Conservation (phyloP, 2,888 invertebrate genomes). For the Patella ulyssiponensis region DNA sequence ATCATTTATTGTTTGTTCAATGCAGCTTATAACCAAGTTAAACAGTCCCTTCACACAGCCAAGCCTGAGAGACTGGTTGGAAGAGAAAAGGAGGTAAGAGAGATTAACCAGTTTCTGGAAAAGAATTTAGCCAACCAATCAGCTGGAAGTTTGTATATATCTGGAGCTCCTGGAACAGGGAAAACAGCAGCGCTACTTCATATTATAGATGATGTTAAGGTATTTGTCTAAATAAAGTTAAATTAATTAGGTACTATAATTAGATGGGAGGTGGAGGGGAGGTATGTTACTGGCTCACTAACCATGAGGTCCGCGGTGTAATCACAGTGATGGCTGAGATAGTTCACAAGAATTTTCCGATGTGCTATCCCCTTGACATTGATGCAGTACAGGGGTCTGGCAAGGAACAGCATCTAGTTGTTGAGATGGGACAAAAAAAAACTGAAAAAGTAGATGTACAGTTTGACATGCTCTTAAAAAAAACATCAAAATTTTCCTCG, state of each 20-base stretch:
- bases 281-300: too few relatives aligned
- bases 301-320: too few relatives aligned
- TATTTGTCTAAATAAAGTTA: constrained; percentile 58
- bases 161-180: constrained; percentile 97
- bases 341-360: too few relatives aligned
- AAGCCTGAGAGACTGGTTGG: constrained; percentile 76
- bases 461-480: too few relatives aligned
- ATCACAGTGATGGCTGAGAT: too few relatives aligned
- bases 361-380: neutral
- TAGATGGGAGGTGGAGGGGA: too few relatives aligned
- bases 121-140: constrained; percentile 78
- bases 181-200: constrained; percentile 91
- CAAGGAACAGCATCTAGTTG: too few relatives aligned
- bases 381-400: too few relatives aligned
- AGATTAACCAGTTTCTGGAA: constrained; percentile 80
- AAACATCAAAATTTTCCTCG: too few relatives aligned
- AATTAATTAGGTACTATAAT: too few relatives aligned
- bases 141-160: constrained; percentile 91
- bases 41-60: constrained; percentile 75
- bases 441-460: too few relatives aligned
- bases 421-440: too few relatives aligned
- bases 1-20: constrained; percentile 43
- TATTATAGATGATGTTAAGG: constrained; percentile 80
- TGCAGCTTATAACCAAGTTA: constrained; percentile 65
- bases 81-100: constrained; percentile 84